phyloP scores from a whole-genome alignment of 2,113 vertebrate species.

The Eira barbara region DNA sequence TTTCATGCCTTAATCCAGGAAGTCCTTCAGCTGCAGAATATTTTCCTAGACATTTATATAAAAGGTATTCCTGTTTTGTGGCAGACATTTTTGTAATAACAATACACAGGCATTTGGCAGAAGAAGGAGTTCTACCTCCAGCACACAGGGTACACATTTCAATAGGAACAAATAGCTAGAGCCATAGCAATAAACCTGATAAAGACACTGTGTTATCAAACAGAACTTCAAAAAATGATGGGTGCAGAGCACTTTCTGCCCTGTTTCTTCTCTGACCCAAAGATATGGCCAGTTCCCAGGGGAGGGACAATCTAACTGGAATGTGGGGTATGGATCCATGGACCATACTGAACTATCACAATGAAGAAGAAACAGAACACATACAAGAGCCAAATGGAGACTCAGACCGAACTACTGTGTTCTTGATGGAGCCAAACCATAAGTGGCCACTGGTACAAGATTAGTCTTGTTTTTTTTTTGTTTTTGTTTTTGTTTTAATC shows the following conservation, averaged over 20 bases:
- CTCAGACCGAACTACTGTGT: not conserved
- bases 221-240: not conserved
- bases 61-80: not conserved
- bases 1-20: conserved; percentile 24
- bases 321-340: not conserved
- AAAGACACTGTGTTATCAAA: not conserved
- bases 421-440: not conserved
- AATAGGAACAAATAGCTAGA: not conserved
- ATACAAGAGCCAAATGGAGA: not conserved
- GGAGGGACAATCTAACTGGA: not conserved
- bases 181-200: not conserved
- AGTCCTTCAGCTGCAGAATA: not conserved
- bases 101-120: not conserved
- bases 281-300: not conserved
- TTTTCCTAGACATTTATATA: not conserved
- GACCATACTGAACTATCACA: not conserved
- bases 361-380: not conserved
- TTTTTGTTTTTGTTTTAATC: not conserved
- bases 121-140: not conserved
- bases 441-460: not conserved
- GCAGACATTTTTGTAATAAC: not conserved
- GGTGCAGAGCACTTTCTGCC: not conserved
- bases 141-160: not conserved
- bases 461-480: not conserved
- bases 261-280: not conserved